Evolutionary conservation across 2,113 vertebrate species (phyloP).

Genomic region (Brachyhypopomus occidentalis): DNA sequence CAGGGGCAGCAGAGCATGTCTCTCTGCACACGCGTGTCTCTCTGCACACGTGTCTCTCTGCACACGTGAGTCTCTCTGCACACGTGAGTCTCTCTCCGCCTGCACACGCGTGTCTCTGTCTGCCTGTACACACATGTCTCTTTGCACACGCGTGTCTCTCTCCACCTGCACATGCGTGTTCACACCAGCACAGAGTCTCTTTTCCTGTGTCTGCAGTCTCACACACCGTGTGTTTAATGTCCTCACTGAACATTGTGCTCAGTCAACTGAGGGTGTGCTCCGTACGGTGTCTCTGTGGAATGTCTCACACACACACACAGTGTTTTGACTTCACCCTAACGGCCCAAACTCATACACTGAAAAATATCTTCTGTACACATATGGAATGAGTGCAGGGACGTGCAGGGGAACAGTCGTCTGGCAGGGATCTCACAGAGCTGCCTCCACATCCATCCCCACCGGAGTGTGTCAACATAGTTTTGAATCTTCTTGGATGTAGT

Average conservation of each 20-base stretch:
- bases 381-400: neutral
- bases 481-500: constrained; percentile 24
- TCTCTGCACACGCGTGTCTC: neutral
- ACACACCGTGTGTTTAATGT: too few species aligned
- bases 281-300: constrained; percentile 21
- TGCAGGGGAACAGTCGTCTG: constrained; percentile 6
- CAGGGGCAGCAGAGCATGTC: constrained; percentile 14
- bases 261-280: constrained; percentile 40
- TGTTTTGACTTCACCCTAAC: constrained; percentile 38
- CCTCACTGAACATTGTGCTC: neutral
- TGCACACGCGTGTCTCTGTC: too few species aligned
- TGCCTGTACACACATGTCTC: neutral
- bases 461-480: constrained; percentile 31
- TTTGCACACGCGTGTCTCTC: too few species aligned
- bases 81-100: neutral
- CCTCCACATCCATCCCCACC: constrained; percentile 27
- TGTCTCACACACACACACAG: constrained; percentile 15
- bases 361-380: neutral
- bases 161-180: too few species aligned
- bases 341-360: constrained; percentile 26
- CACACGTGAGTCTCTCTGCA: constrained; percentile 26
- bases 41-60: constrained; percentile 14
- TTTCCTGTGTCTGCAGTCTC: too few species aligned
- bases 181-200: too few species aligned
- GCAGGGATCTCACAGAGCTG: constrained; percentile 9